Evolutionary conservation across 2,113 vertebrate species (phyloP), one percentile per base, ranked within the genome.

Genomic region (Cyphomyrus plagiostoma): DNA sequence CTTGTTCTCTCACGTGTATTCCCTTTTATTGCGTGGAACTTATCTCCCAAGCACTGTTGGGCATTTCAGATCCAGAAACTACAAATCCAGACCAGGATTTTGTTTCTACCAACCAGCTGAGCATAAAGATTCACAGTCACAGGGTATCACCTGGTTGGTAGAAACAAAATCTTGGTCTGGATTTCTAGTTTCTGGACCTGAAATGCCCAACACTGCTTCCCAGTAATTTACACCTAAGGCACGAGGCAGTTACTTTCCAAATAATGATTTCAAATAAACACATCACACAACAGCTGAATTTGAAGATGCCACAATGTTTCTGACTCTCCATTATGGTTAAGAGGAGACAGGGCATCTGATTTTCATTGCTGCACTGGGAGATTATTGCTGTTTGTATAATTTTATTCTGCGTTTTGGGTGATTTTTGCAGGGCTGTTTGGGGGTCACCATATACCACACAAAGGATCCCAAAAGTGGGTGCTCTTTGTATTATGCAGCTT

Each of bases 181-280:
- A 56, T 56, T 56, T 21, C 4, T 56, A 21, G 17, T 56, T 56
- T 56, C 53, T 56, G 53, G 19, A 56, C 53, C 5, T 6, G 53
- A 56, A 23, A 56, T 56, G 19, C 53, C 53, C 19, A 21, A 7
- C 19, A 21, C 19, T 7, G 19, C 53, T 13, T 13, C 46, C 83
- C 23, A 86, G 83, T 26, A 8, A 86, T 86, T 86, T 86, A 50
- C 21, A 26, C 8, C n/a, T 23, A 48, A 11, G 83, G 6, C 3
- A 4, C 23, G 30, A 15, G 48, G 83, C 45, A 26, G 9, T 50
- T 30, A 23, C 83, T n/a, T 26, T 26, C 46, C 48, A 86, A 86
- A 86, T 86, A 50, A 86, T 17, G 83, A 86, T 86, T 86, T 49
- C 48, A 50, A 50, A 9, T 85, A 85, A 85, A 85, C n/a, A 26